Percentiles rank a stretch among this genome's conserved stretches.
These are phyloP conservation scores for Falco novaeseelandiae DNA, from an alignment of 2,797 vertebrate genomes.

Conservation along the genomic window DNA sequence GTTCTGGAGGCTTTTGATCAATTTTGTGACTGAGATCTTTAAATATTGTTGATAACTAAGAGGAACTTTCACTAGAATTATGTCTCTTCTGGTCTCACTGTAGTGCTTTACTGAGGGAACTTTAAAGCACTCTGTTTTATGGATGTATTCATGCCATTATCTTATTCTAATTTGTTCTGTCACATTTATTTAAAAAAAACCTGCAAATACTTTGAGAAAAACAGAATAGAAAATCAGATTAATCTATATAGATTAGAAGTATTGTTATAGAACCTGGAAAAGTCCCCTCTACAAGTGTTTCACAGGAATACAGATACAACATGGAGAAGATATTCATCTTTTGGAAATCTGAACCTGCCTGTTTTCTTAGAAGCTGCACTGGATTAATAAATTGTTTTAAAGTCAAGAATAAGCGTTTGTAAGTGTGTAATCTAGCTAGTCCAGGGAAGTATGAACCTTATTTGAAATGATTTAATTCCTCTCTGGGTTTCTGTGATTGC, in stretches of 20 bases:
- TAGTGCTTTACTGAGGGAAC: not conserved
- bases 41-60: not conserved
- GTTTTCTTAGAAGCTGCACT: not conserved
- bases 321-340: not conserved
- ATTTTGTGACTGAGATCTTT: not conserved
- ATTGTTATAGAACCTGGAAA: not conserved
- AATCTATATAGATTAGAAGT: not conserved
- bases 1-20: not conserved
- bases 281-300: not conserved
- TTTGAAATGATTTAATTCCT: not conserved
- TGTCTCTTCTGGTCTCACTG: not conserved
- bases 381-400: not conserved
- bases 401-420: not conserved
- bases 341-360: not conserved
- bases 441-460: not conserved
- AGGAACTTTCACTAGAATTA: not conserved
- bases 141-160: not conserved
- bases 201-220: not conserved
- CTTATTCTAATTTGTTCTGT: not conserved
- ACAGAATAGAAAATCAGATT: not conserved
- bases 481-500: not conserved
- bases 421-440: not conserved
- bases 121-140: not conserved
- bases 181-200: not conserved
- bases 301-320: not conserved